Base-by-base conservation (phyloP, 2,888 invertebrate genomes). In the Elmis aenea region DNA sequence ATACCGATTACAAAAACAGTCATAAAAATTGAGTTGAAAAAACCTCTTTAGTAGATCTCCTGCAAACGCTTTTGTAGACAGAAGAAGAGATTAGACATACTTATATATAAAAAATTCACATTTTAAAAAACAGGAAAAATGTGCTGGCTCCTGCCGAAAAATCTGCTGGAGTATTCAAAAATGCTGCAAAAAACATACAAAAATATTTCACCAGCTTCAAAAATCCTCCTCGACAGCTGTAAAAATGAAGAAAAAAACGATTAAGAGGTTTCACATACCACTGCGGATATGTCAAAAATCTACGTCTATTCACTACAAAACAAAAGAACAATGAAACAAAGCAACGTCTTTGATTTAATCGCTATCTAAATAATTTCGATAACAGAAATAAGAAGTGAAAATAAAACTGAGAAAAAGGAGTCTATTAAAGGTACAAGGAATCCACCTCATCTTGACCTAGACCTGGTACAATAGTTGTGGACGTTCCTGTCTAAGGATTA, bases 41-140 rank as follows among this genome's bases (percentile, higher is more conserved):
- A 66, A 64, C 64, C 64, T 64, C 61, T 56, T 52, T 57, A 51
- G 57, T 57, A 61, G 53, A 48, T 52, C 66, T 67, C 69, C 69
- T 67, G 67, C 68, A 68, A 69, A 68, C 67, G 67, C 67, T 69
- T 69, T 69, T 67, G 67, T 68, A 69, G 67, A 66, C 66, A 68
- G 67, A 67, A 67, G 63, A 65, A 61, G 52, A 39, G 31, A 45
- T 46, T 45, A 46, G 49, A 49, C 50, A 48, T 48, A 56, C 42
- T 49, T 44, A 31, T 44, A 58, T 41, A 55, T 46, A 53, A 43
- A 50, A 35, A 44, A 35, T 24, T 13, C 26, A 29, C 33, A 37
- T 29, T 29, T 37, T n/a, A 45, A 50, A 45, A 50, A 47, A 42
- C 33, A 31, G 35, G 26, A 44, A 45, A 47, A 45, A 45, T 34